phyloP scores from a whole-genome alignment of 2,888 invertebrate species.

The Mamestra brassicae region DNA sequence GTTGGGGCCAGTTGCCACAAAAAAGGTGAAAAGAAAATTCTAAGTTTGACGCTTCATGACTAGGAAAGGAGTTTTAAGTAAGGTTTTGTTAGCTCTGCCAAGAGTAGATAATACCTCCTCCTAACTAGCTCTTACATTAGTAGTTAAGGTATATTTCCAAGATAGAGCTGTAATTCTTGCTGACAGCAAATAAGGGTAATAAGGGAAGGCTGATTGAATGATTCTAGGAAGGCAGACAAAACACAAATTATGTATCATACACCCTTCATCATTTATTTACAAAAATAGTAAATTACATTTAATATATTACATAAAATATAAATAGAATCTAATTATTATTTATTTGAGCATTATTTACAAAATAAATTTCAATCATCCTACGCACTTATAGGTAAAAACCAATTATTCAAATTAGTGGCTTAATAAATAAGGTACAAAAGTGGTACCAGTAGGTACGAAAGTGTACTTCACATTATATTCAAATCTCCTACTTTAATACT shows the following conservation, averaged over 20 bases:
- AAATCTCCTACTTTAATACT: slow-evolving; percentile 38
- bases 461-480: slow-evolving; percentile 43
- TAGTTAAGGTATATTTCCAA: too few species aligned
- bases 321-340: slow-evolving; percentile 65
- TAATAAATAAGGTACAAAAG: slow-evolving; percentile 58
- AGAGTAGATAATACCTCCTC: neutral
- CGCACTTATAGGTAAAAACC: slow-evolving; percentile 42
- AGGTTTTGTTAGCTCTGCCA: neutral
- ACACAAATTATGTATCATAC: slow-evolving; percentile 51
- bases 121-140: too few species aligned
- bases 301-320: slow-evolving; percentile 67
- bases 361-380: slow-evolving; percentile 48
- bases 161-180: neutral
- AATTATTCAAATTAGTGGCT: slow-evolving; percentile 45
- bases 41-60: neutral
- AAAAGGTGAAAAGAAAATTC: neutral
- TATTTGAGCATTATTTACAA: slow-evolving; percentile 77
- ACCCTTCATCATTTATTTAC: slow-evolving; percentile 83
- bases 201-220: too few species aligned
- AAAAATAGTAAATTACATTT: slow-evolving; percentile 69
- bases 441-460: slow-evolving; percentile 23
- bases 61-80: neutral
- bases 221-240: neutral
- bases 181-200: neutral
- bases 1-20: neutral